Base-by-base conservation (phyloP, 2,113 vertebrate species). In the Equus przewalskii region DNA sequence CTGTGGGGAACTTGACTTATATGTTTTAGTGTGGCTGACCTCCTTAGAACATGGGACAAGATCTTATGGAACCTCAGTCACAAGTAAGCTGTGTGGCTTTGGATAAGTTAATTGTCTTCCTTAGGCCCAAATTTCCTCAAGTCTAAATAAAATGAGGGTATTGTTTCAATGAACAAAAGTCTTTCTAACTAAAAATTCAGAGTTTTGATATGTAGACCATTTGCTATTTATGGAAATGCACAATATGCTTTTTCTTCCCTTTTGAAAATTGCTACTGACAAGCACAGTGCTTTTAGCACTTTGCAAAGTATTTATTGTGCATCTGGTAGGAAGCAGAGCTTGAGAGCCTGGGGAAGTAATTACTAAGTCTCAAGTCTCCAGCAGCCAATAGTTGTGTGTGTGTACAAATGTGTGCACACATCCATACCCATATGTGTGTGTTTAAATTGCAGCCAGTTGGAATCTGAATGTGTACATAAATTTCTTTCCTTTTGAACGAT, bases 221-320 rank as follows among this genome's bases (percentile, higher is more conserved):
- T 84, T 89, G 51, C 54, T 92, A 65, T 91, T 93, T 96, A 64
- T 28, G 80, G 83, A 89, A 93, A 85, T 86, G 18, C 15, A 84
- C 26, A 83, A 33, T 65, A 28, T 83, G 62, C 41, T 67, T 97
- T 97, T 97, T 49, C 62, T 91, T 69, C 49, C 30, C 51, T 78
- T 91, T 75, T 86, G 86, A 95, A 93, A 96, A 96, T 93, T 97
- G 18, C 30, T 85, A 60, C 60, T 94, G 80, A 96, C 56, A 93
- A 96, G 70, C 41, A 65, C 81, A 83, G n/a, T 91, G 65, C 49
- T 82, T 93, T 79, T 41, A 97, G 73, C 22, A 72, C 26, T 93
- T 96, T 72, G 18, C 30, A 33, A 90, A 84, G 26, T 56, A 44
- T 78, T 86, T 86, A 28, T 62, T 91, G 33, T 67, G 5, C 78